Base-by-base conservation (phyloP, 1,140 invertebrate species). In the Rhizoglyphus robini region DNA sequence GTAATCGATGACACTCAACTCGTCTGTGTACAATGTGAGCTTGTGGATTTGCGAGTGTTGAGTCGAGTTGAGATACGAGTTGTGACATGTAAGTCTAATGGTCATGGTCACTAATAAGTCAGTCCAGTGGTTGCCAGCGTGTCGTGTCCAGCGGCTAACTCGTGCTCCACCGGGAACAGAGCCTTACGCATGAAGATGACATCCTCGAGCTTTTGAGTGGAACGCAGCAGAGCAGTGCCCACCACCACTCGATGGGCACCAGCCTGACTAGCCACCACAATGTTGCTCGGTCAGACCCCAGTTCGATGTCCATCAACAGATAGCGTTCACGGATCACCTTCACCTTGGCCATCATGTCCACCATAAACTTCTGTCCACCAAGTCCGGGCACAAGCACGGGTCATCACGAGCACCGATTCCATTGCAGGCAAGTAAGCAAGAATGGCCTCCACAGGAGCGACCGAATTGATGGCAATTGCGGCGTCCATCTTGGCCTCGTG, bases 211-310 rank as follows among this genome's bases (percentile, higher is more conserved):
- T 96, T 83, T 29, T 79, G 70, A 68, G 90, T 83, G 65, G 58
- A 60, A n/a, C 58, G 58, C 25, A 60, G n/a, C 58, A 60, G 36
- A 27, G 93, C 94, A 70, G 92, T 97, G 20, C 96, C 96, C 34
- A 92, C 93, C 0, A 99, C 95, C 71, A 99, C 97, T 86, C 94
- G 88, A 74, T 99, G 98, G 30, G 95, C 96, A 65, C 96, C 94
- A 73, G 91, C 90, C 86, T 88, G 82, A 68, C 91, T 91, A 83
- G 91, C 96, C 67, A 82, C 81, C 67, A 84, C 81, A 73, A 98
- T 94, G 66, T 88, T 98, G 65, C 81, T 81, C 29, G 84, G 84
- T 8, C 91, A 88, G 65, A 99, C 93, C 34, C 95, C 96, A 99
- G 95, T 81, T 98, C 94, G 75, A 99, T 97, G 74, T 98, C 84